These are phyloP conservation scores for Addax nasomaculatus DNA, from an alignment of 2,113 vertebrate genomes.

Conservation along the genomic window DNA sequence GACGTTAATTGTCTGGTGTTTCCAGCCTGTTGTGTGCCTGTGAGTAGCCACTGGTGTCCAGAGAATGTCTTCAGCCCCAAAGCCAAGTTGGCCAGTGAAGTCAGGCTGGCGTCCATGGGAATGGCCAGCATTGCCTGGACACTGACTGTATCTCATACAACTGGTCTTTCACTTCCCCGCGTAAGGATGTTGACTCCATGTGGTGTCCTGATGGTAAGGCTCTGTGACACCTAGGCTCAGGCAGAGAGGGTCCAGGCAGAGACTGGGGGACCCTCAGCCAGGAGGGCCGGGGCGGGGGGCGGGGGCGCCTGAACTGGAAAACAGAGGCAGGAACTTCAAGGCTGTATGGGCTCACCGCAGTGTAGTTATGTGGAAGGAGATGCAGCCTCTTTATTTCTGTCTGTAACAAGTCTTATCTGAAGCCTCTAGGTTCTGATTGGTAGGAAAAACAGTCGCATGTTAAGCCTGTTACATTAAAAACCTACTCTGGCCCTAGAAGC, in stretches of 20 bases:
- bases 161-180: neutral
- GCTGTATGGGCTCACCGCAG: neutral
- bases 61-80: neutral
- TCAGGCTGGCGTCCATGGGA: neutral
- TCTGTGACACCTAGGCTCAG: neutral
- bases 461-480: neutral
- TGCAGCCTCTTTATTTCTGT: neutral
- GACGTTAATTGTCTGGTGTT: neutral
- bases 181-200: neutral
- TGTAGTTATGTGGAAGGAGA: neutral
- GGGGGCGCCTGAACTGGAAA: neutral
- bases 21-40: neutral
- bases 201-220: neutral
- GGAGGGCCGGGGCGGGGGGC: neutral
- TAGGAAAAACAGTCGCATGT: neutral
- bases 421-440: neutral
- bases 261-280: neutral
- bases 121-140: neutral
- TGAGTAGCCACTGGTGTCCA: neutral
- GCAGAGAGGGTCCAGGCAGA: neutral
- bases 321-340: neutral
- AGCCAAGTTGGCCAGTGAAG: neutral
- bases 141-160: neutral
- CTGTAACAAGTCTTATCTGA: neutral
- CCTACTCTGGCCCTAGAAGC: neutral